Percentiles rank a stretch among this genome's conserved stretches.
Evolutionary conservation across 2,797 vertebrate species (phyloP).

Genomic region (Clamator glandarius): DNA sequence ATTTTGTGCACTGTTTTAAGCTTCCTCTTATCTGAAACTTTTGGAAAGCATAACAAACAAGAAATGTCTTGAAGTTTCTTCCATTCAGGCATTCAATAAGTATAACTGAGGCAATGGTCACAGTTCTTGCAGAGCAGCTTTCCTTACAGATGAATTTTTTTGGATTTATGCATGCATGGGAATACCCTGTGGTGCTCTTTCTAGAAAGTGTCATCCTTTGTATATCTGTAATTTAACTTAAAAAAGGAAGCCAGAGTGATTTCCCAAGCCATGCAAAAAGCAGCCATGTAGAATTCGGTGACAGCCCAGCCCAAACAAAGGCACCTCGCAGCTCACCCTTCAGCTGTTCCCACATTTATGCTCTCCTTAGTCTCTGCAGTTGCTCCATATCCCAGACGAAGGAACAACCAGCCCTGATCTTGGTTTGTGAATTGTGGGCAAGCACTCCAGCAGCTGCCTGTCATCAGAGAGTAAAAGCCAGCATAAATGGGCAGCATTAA

Average conservation of each 20-base stretch:
- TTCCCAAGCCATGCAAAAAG: background rate
- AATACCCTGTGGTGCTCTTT: fast-evolving
- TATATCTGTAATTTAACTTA: background rate
- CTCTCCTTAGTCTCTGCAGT: background rate
- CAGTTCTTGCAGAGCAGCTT: background rate
- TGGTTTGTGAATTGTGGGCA: background rate
- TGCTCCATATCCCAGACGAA: background rate
- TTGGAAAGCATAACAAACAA: background rate
- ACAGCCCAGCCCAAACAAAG: background rate
- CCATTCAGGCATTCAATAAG: fast-evolving
- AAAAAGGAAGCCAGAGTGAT: background rate
- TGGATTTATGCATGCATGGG: background rate
- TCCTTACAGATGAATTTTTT: background rate
- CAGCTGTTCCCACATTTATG: background rate
- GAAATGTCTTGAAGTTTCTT: background rate
- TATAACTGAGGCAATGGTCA: background rate
- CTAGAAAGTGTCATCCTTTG: background rate
- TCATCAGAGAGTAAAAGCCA: background rate
- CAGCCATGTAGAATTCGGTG: background rate
- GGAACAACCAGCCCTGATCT: background rate
- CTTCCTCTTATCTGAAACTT: background rate
- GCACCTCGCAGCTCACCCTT: background rate
- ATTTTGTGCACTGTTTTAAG: background rate
- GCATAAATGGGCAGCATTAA: background rate
- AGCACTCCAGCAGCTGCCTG: background rate